A percentile compares a stretch with the other conserved stretches of the same genome.
phyloP scores from a whole-genome alignment of 23 tunicate species.

The Phallusia fumigata region DNA sequence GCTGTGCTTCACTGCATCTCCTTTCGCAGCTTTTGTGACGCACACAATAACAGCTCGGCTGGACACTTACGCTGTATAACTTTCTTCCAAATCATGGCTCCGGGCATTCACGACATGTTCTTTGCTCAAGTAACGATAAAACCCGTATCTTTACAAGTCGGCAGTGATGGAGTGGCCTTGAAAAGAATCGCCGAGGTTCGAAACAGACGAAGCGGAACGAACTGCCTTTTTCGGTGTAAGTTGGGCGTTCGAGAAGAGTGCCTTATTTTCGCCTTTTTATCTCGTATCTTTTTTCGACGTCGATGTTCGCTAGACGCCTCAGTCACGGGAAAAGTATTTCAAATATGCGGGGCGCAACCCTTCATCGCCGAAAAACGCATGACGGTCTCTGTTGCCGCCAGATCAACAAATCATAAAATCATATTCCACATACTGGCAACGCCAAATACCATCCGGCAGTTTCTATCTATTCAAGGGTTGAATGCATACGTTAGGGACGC shows the following conservation, averaged over 20 bases:
- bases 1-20: neutral
- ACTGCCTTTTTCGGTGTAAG: constrained; percentile 8
- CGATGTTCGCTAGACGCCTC: constrained; percentile 5
- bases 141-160: neutral
- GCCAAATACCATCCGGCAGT: too few relatives aligned
- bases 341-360: neutral
- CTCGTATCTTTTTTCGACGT: neutral
- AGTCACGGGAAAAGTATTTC: neutral
- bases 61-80: neutral
- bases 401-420: too few relatives aligned
- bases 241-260: neutral
- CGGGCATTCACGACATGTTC: neutral
- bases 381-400: too few relatives aligned
- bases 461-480: too few relatives aligned
- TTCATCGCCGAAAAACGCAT: neutral
- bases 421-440: too few relatives aligned
- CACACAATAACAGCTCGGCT: neutral
- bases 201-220: neutral
- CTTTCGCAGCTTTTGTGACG: neutral
- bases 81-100: neutral
- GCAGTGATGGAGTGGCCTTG: neutral
- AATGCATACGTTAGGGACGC: too few relatives aligned
- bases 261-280: constrained; percentile 1
- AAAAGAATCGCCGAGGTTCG: neutral
- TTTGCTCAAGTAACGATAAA: neutral